Base-by-base conservation (phyloP, 2,888 invertebrate species). In the Rhingia rostrata region DNA sequence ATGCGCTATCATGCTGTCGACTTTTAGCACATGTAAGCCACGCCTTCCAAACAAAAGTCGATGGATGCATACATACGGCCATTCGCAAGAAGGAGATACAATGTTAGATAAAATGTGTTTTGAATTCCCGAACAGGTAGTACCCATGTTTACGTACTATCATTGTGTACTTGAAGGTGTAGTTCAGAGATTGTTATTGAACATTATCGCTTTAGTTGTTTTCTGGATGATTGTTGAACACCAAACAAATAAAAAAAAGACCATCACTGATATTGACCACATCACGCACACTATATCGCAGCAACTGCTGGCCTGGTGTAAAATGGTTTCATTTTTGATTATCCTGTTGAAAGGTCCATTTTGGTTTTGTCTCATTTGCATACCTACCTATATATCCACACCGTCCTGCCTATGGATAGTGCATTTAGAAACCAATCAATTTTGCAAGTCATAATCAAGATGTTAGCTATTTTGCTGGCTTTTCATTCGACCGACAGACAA, bases 101-200 rank as follows among this genome's bases (percentile, higher is more conserved):
- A 53, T 41, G 10, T 51, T 37, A 4, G 33, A 45, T 33, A 53
- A 4, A 22, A 2, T 22, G 22, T 22, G 22, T 22, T 22, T 22
- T 1, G 22, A 22, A 22, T 22, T 45, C 14, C n/a, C 35, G 66
- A 87, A 86, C 87, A 87, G 87, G 87, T 87, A 86, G 87, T 80
- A 22, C 22, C 22, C 22, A 22, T 2, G 22, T 22, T 22, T 47
- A 47, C 41, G 32, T 43, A 39, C 41, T 54, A 66, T 56, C 54
- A 12, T 69, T 45, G 14, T 14, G 51, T 33, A 60, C 63, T 58
- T 69, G 58, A 72, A 77, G 72, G 82, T 82, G 77, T 72, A 61
- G 47, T 63, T 51, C 41, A 60, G 41, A 60, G 41, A 63, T 47
- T 79, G 58, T 83, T 53, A 79, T 79, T 79, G 72, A 83, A 83